These are phyloP conservation scores for Phymanthus crucifer DNA, from an alignment of 92 coral and sea anemone species.

Conservation along the genomic window DNA sequence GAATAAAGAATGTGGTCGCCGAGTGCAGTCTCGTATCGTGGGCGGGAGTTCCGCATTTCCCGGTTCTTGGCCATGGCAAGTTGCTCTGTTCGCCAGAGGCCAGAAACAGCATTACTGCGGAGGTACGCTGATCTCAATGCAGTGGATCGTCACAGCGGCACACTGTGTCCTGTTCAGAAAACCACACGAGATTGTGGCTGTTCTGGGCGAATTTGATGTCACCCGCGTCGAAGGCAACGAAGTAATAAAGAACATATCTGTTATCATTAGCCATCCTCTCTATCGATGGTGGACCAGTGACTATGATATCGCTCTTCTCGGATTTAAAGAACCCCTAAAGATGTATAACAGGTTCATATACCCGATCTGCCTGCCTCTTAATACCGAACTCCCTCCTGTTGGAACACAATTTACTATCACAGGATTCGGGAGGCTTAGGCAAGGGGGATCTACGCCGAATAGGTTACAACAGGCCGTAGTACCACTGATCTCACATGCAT, in stretches of 20 bases:
- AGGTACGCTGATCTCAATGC: constrained; percentile 49
- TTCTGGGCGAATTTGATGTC: constrained; percentile 64
- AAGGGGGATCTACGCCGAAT: constrained; percentile 46
- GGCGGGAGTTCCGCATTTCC: constrained; percentile 59
- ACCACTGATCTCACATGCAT: constrained; percentile 48
- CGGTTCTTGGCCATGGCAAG: constrained; percentile 77
- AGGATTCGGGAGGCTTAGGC: constrained; percentile 54
- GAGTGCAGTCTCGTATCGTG: constrained; percentile 56
- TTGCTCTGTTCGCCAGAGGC: constrained; percentile 40
- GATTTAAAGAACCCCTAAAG: constrained; percentile 38
- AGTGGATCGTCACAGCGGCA: constrained; percentile 68
- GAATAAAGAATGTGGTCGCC: constrained; percentile 48
- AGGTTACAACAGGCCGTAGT: constrained; percentile 56
- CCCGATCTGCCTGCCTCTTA: constrained; percentile 55
- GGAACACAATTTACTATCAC: constrained; percentile 61
- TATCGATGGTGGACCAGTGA: constrained; percentile 57
- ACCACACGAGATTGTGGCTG: constrained; percentile 42
- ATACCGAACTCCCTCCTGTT: constrained; percentile 31
- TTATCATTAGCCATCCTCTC: constrained; percentile 34
- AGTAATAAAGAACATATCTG: constrained; percentile 36
- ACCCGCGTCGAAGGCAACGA: constrained; percentile 51
- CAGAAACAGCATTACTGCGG: constrained; percentile 57
- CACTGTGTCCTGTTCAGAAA: constrained; percentile 56
- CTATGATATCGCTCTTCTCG: constrained; percentile 58
- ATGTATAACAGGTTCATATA: constrained; percentile 49